Evolutionary conservation across 2,888 invertebrate genomes (phyloP).

Genomic region (Ochlodes sylvanus): DNA sequence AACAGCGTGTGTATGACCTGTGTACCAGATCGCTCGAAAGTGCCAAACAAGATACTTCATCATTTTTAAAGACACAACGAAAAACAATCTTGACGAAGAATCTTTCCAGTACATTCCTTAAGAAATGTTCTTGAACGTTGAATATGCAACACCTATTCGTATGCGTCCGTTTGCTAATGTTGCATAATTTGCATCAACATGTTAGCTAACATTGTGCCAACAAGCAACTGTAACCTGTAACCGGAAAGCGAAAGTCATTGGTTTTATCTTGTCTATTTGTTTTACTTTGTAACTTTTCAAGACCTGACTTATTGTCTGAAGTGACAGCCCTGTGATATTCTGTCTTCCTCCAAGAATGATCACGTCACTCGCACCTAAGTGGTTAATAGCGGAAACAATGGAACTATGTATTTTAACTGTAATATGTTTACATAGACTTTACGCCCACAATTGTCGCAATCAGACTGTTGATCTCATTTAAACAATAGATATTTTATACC

Average conservation of each 20-base stretch:
- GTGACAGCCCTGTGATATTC: conserved; percentile 14
- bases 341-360: conserved; percentile 13
- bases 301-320: too few relatives aligned
- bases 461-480: background rate
- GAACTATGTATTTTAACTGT: conserved; percentile 14
- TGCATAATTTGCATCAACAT: background rate
- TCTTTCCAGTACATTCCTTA: too few relatives aligned
- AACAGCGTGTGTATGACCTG: too few relatives aligned
- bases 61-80: too few relatives aligned
- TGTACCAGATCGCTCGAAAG: too few relatives aligned
- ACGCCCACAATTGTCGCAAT: conserved; percentile 3
- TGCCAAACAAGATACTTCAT: too few relatives aligned
- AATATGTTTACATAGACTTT: conserved; percentile 19
- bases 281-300: too few relatives aligned
- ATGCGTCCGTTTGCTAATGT: background rate
- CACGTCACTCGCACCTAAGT: conserved; percentile 32
- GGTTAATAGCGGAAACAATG: conserved; percentile 37
- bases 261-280: background rate
- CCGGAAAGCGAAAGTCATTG: background rate
- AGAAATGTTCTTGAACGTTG: too few relatives aligned
- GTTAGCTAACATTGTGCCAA: background rate
- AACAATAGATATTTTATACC: background rate
- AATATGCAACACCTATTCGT: background rate
- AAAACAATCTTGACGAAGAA: too few relatives aligned
- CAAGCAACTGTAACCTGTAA: background rate